Conservation (phyloP, 2,113 vertebrate species). For the Herpailurus yagouaroundi region DNA sequence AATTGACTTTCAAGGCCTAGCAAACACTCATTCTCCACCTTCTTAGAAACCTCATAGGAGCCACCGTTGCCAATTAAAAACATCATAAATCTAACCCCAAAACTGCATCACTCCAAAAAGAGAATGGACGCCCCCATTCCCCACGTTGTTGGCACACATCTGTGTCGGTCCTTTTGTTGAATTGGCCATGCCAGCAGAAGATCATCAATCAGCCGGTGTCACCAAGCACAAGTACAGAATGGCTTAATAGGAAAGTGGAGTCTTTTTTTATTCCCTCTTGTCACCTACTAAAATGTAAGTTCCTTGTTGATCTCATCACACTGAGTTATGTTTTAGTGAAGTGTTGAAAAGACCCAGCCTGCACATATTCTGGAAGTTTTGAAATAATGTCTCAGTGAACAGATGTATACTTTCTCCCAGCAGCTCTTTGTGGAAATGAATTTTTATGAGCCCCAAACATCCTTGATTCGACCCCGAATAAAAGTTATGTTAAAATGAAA, state of each 20-base stretch:
- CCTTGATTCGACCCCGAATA: conserved; percentile 40
- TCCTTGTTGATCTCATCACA: conserved; percentile 62
- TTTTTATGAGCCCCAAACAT: conserved; percentile 62
- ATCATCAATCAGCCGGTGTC: conserved; percentile 89
- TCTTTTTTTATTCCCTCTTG: conserved; percentile 44
- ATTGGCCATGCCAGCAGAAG: conserved; percentile 89
- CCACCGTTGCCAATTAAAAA: conserved; percentile 93
- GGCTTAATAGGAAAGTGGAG: conserved; percentile 64
- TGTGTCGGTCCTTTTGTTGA: conserved; percentile 93
- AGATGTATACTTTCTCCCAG: conserved; percentile 53
- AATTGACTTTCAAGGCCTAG: conserved; percentile 91
- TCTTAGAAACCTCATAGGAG: conserved; percentile 94
- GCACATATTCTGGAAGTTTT: conserved; percentile 25
- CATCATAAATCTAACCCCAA: conserved; percentile 92
- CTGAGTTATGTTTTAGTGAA: conserved; percentile 56
- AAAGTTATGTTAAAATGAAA: conserved; percentile 65
- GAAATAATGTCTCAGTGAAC: conserved; percentile 62
- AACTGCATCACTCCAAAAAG: conserved; percentile 93
- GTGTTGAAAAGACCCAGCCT: conserved; percentile 43
- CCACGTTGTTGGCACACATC: conserved; percentile 91
- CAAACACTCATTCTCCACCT: conserved; percentile 92
- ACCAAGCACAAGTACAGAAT: conserved; percentile 82
- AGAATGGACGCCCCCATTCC: conserved; percentile 91
- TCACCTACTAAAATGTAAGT: conserved; percentile 50
- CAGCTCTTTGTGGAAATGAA: conserved; percentile 50